Conservation (phyloP, 30 jellyfish, hydroid and myxozoan genomes). For the Sanderia malayensis region DNA sequence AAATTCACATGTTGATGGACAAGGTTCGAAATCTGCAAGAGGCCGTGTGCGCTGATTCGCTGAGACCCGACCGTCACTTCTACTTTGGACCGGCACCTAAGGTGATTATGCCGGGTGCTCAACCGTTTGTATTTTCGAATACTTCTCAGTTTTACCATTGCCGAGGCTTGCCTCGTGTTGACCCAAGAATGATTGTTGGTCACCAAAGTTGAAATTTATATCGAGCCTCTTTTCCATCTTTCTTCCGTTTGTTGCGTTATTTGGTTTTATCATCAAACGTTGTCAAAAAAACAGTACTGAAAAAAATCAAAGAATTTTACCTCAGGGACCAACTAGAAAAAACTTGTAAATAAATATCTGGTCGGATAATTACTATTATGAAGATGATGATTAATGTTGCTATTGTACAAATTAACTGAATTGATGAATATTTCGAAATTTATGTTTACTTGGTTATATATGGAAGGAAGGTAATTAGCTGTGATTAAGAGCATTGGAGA, state of each 20-base stretch:
- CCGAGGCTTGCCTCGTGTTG: conserved; percentile 54
- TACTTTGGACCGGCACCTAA: conserved; percentile 49
- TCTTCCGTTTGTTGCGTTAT: too few species aligned
- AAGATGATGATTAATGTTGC: not conserved
- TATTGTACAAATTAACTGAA: not conserved
- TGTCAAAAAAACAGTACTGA: too few species aligned
- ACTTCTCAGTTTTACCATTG: conserved; percentile 50
- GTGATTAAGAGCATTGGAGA: too few species aligned
- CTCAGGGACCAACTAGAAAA: not conserved
- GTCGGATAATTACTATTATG: not conserved
- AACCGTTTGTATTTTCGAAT: conserved; percentile 24
- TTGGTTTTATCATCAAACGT: too few species aligned
- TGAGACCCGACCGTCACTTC: conserved; percentile 59
- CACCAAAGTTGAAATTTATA: conserved; percentile 51
- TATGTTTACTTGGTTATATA: not conserved
- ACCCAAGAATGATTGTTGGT: conserved; percentile 55
- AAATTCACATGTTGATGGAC: conserved; percentile 62
- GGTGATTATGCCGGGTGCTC: conserved; percentile 50
- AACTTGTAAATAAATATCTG: not conserved
- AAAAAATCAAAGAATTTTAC: not conserved
- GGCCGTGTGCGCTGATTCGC: conserved; percentile 62
- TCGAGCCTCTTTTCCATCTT: too few species aligned
- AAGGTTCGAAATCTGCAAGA: conserved; percentile 67
- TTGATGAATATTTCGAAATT: not conserved
- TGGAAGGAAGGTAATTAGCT: too few species aligned